Conservation (phyloP, 2,888 invertebrate genomes). For the Athrips mouffetella region DNA sequence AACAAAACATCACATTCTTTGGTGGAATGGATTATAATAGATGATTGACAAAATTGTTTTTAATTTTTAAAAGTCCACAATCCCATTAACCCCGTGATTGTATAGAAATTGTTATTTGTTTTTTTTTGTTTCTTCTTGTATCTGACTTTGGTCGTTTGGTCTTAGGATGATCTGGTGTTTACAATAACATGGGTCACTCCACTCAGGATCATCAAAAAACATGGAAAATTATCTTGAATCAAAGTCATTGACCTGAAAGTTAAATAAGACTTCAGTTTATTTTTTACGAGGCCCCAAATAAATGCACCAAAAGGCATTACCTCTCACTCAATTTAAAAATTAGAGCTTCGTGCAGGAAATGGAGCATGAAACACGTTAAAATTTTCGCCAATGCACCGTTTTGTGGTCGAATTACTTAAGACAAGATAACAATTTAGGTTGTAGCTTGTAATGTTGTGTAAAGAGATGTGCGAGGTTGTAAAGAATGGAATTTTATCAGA, state of each 20-base stretch:
- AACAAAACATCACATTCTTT: too few relatives aligned
- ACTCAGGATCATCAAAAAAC: too few relatives aligned
- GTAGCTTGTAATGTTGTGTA: not conserved
- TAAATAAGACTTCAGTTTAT: not conserved
- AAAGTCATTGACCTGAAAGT: not conserved
- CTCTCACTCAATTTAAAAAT: slow-evolving; percentile 49
- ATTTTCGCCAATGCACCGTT: slow-evolving; percentile 19
- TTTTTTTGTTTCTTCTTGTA: too few relatives aligned
- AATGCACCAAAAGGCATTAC: slow-evolving; percentile 36
- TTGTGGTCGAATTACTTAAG: slow-evolving; percentile 6
- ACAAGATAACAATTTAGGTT: slow-evolving; percentile 21
- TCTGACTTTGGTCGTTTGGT: too few relatives aligned
- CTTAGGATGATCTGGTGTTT: too few relatives aligned
- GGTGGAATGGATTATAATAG: too few relatives aligned
- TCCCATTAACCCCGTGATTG: too few relatives aligned
- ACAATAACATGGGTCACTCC: too few relatives aligned
- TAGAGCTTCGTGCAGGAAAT: slow-evolving; percentile 50
- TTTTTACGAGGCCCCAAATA: slow-evolving; percentile 20
- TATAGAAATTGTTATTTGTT: too few relatives aligned
- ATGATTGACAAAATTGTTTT: too few relatives aligned
- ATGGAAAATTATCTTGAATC: too few relatives aligned
- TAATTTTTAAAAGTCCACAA: too few relatives aligned
- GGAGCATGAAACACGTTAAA: slow-evolving; percentile 48
- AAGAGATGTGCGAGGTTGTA: slow-evolving; percentile 21
- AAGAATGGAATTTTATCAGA: slow-evolving; percentile 60